Conservation (phyloP, 1,140 invertebrate species). For the Stratiolaelaps scimitus region DNA sequence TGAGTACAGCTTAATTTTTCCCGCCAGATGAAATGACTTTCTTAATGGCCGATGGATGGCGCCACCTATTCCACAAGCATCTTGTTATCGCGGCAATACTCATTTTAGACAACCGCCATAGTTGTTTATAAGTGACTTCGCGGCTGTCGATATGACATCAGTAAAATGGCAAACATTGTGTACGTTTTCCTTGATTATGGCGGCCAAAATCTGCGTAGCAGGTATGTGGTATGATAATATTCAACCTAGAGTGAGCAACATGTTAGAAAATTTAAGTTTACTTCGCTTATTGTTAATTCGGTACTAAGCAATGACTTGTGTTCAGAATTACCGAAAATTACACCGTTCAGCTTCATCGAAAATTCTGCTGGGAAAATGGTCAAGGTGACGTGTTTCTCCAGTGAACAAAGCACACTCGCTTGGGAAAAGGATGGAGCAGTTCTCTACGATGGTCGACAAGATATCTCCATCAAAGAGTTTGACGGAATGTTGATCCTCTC, state of each 20-base stretch:
- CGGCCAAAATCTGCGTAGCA: too few species aligned
- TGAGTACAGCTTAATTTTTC: conserved; percentile 12
- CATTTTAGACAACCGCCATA: not conserved
- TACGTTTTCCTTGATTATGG: too few species aligned
- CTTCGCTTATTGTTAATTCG: too few species aligned
- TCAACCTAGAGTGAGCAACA: too few species aligned
- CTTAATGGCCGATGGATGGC: conserved; percentile 27
- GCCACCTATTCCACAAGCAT: conserved; percentile 5
- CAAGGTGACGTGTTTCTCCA: conserved; percentile 12
- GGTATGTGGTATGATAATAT: too few species aligned
- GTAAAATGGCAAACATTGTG: too few species aligned
- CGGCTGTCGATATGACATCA: too few species aligned
- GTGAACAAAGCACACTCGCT: not conserved
- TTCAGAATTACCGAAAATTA: conserved; percentile 8
- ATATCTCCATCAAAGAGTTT: conserved; percentile 4
- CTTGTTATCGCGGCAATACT: not conserved
- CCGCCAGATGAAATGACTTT: not conserved
- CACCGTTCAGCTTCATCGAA: conserved; percentile 11
- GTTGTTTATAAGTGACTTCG: too few species aligned
- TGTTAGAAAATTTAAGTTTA: too few species aligned
- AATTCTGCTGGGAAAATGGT: not conserved
- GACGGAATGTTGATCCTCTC: conserved; percentile 20
- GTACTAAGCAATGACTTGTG: not conserved
- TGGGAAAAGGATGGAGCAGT: conserved; percentile 7
- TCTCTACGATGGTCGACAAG: not conserved